A percentile compares a stretch with the other conserved stretches of the same genome.
Evolutionary conservation across 2,113 vertebrate species (phyloP).

Genomic region (Gymnarchus niloticus): DNA sequence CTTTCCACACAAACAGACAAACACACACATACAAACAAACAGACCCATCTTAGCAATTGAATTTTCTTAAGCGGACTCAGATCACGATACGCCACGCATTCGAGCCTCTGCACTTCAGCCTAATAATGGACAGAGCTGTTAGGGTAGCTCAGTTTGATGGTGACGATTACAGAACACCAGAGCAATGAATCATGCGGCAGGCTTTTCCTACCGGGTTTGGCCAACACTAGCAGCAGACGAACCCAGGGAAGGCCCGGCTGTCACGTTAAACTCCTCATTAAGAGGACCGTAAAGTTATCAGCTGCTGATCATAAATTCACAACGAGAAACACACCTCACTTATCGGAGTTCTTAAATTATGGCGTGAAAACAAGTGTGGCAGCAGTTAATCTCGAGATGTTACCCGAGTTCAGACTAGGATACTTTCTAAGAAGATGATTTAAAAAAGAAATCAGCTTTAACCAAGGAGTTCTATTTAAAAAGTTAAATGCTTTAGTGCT

Average conservation of each 20-base stretch:
- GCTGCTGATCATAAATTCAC: background rate
- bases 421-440: background rate
- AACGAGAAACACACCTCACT: background rate
- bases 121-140: slow-evolving; percentile 1
- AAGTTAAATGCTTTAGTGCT: background rate
- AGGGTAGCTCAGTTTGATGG: background rate
- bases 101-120: background rate
- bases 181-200: background rate
- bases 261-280: background rate
- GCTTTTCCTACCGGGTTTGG: background rate
- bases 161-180: background rate
- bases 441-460: background rate
- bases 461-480: background rate
- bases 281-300: background rate
- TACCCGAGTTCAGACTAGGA: background rate
- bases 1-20: background rate
- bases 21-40: slow-evolving; percentile 11
- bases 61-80: background rate
- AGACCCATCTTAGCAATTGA: background rate
- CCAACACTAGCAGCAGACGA: background rate
- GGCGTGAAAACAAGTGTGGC: background rate
- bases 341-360: too few relatives aligned
- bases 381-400: background rate
- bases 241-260: background rate
- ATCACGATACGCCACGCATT: background rate